A percentile compares a stretch with the other conserved stretches of the same genome.
These are phyloP conservation scores for Cydia amplana DNA, from an alignment of 1,140 invertebrate genomes.

Conservation along the genomic window DNA sequence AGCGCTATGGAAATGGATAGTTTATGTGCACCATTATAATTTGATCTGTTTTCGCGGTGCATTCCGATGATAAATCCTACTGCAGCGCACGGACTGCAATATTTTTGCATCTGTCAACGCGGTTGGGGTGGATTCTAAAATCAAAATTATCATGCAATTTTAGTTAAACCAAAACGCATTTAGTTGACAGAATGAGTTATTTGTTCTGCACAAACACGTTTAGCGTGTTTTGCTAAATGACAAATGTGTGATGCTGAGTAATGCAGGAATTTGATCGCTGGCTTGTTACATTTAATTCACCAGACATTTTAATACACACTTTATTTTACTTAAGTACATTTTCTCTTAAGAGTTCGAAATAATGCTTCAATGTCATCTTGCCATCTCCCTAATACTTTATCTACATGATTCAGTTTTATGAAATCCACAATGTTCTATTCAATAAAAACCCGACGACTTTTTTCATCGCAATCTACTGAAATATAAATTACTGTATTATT, in stretches of 20 bases:
- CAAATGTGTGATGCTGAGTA: constrained; percentile 40
- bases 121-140: constrained; percentile 53
- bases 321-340: no score
- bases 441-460: neutral
- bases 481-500: neutral
- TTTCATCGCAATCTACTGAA: neutral
- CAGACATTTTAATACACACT: neutral
- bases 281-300: neutral
- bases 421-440: no score
- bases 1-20: constrained; percentile 15
- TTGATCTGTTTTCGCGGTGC: constrained; percentile 32
- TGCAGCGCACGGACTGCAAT: constrained; percentile 34
- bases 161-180: constrained; percentile 62
- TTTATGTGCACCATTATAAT: constrained; percentile 28
- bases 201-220: constrained; percentile 50
- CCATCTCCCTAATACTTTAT: no score
- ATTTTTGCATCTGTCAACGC: constrained; percentile 63
- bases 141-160: constrained; percentile 73
- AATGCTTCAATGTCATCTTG: no score
- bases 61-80: constrained; percentile 26
- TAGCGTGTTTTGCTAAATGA: constrained; percentile 44
- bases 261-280: constrained; percentile 11
- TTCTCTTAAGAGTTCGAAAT: no score
- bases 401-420: no score
- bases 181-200: constrained; percentile 66